Conservation (phyloP, 1,140 invertebrate species). For the Leptinotarsa defecta region DNA sequence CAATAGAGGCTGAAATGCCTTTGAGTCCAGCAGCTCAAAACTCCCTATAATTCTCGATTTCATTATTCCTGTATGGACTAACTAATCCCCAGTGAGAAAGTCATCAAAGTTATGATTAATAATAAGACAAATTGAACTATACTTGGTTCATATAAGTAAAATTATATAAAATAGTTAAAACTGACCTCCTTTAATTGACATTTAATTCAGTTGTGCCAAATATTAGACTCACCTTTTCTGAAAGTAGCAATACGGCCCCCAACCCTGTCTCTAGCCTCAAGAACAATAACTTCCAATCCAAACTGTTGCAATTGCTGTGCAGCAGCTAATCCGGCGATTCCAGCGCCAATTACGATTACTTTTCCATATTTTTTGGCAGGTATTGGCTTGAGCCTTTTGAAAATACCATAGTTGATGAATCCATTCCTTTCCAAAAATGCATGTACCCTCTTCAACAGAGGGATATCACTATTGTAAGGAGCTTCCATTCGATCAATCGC, state of each 20-base stretch:
- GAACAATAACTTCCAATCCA: slow-evolving; percentile 92
- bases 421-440: slow-evolving; percentile 94
- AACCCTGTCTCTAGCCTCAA: slow-evolving; percentile 94
- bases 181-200: too few relatives aligned
- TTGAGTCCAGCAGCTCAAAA: too few relatives aligned
- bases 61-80: too few relatives aligned
- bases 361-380: slow-evolving; percentile 81
- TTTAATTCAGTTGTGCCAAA: too few relatives aligned
- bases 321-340: slow-evolving; percentile 89
- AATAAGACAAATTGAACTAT: too few relatives aligned
- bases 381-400: slow-evolving; percentile 81
- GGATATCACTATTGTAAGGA: slow-evolving; percentile 88
- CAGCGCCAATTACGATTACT: slow-evolving; percentile 94
- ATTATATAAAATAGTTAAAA: too few relatives aligned
- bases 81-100: too few relatives aligned
- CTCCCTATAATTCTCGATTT: too few relatives aligned
- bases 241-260: slow-evolving; percentile 97
- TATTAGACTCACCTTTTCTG: slow-evolving; percentile 69
- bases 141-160: too few relatives aligned
- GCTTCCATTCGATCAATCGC: slow-evolving; percentile 82
- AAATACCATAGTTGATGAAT: slow-evolving; percentile 98
- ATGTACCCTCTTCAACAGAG: slow-evolving; percentile 83
- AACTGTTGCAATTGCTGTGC: slow-evolving; percentile 94
- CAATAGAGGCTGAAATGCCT: too few relatives aligned
- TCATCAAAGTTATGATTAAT: too few relatives aligned